These are phyloP conservation scores for Myanophis thanlyinensis DNA, from an alignment of 2,113 vertebrate genomes.

Conservation along the genomic window DNA sequence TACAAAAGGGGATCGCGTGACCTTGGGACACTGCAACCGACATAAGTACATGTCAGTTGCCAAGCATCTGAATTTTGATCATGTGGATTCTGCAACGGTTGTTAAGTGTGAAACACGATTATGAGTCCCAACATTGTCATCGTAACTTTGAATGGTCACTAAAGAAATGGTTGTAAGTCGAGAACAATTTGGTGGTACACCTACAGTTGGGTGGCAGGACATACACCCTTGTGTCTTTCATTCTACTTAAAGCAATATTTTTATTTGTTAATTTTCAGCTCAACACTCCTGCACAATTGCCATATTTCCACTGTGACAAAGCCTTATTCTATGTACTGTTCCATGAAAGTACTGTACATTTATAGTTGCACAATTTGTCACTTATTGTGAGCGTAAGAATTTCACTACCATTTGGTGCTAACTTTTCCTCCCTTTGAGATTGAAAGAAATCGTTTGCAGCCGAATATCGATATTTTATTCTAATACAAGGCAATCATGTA, in stretches of 20 bases:
- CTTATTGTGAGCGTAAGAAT: conserved; percentile 66
- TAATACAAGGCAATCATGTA: conserved; percentile 67
- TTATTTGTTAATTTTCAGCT: conserved; percentile 42
- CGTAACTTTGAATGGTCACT: not conserved
- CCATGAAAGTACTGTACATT: conserved; percentile 73
- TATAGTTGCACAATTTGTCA: conserved; percentile 75
- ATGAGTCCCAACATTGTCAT: not conserved
- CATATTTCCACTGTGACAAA: conserved; percentile 64
- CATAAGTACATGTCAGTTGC: not conserved
- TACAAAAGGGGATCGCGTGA: not conserved
- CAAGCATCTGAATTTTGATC: not conserved
- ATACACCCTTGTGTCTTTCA: not conserved
- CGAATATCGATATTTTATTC: conserved; percentile 70
- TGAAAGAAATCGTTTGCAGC: conserved; percentile 53
- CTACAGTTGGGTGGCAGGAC: not conserved
- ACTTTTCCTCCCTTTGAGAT: conserved; percentile 60
- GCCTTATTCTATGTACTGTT: conserved; percentile 72
- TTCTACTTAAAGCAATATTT: conserved; percentile 28
- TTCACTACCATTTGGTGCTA: conserved; percentile 82
- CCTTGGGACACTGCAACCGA: too few relatives aligned
- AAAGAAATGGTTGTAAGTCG: not conserved
- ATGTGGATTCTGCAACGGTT: not conserved
- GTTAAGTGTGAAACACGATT: not conserved
- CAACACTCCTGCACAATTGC: conserved; percentile 59
- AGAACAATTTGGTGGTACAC: not conserved